Evolutionary conservation across 1,140 invertebrate genomes (phyloP), one percentile per base, ranked within the genome.

Genomic region (Pogonus chalceus): DNA sequence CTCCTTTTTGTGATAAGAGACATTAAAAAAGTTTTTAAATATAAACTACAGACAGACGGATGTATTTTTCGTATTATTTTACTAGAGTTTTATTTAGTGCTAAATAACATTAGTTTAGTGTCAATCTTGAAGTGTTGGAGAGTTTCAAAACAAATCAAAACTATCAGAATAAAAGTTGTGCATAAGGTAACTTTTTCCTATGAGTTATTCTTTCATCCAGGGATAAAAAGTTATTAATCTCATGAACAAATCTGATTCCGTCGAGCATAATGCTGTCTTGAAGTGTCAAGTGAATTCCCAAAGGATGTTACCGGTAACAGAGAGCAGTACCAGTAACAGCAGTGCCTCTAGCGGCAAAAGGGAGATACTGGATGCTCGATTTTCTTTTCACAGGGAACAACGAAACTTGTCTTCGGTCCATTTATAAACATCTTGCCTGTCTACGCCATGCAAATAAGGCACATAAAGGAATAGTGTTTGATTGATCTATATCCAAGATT

Each of bases 351-450:
- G 7, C 18, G 7, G 3, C 7, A 16, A 43, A 43, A 18, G 18
- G 37, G 37, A 43, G 37, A 31, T 7, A n/a, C n/a, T n/a, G n/a
- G n/a, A 43, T 43, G 18, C 37, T 43, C 37, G 18, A 43, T 43
- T 12, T 43, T 43, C 37, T 43, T 43, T 43, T 43, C 7, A 43
- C 7, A 43, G 14, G 26, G 26, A 31, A 55, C 50, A 55, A 50
- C 50, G 49, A 55, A 56, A 56, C 53, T 60, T 67, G 62, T 64
- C 64, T 67, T 67, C 64, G 58, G 56, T 57, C 63, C 65, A 67
- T 69, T 69, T 69, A 69, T 67, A 69, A 67, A 67, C 65, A 69
- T 69, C 65, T 66, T 67, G 61, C 63, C 56, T 66, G 65, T 67
- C 65, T 43, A 16, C 37, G 65, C 62, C 65, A 69, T 69, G 66